Evolutionary conservation across 2,113 vertebrate species (phyloP).

Genomic region (Ctenodactylus gundi): DNA sequence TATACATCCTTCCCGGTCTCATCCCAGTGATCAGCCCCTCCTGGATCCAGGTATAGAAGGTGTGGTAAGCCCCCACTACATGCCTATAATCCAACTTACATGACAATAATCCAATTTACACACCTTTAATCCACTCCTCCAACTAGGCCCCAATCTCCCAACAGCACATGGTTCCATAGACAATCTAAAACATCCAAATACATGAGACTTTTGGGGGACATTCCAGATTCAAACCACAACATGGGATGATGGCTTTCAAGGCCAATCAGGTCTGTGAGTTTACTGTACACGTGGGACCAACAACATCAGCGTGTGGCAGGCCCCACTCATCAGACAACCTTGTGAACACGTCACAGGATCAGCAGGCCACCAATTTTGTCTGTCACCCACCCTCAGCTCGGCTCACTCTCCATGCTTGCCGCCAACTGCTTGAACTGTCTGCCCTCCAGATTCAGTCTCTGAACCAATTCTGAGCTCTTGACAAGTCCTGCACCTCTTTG

Average conservation of each 20-base stretch:
- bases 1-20: too few species aligned
- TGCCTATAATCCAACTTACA: too few species aligned
- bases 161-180: not conserved
- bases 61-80: too few species aligned
- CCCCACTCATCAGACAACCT: not conserved
- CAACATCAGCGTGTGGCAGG: not conserved
- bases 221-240: not conserved
- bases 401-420: too few species aligned
- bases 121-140: not conserved
- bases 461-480: not conserved
- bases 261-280: not conserved
- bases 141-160: not conserved
- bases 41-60: too few species aligned
- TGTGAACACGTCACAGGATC: not conserved
- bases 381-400: not conserved
- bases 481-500: not conserved
- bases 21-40: too few species aligned
- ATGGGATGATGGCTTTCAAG: not conserved
- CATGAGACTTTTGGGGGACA: not conserved
- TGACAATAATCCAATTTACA: too few species aligned
- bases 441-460: not conserved
- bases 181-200: not conserved
- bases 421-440: too few species aligned
- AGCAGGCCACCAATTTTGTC: not conserved
- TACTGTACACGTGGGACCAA: not conserved